Evolutionary conservation across 2,113 vertebrate genomes (phyloP).

Genomic region (Peromyscus californicus): DNA sequence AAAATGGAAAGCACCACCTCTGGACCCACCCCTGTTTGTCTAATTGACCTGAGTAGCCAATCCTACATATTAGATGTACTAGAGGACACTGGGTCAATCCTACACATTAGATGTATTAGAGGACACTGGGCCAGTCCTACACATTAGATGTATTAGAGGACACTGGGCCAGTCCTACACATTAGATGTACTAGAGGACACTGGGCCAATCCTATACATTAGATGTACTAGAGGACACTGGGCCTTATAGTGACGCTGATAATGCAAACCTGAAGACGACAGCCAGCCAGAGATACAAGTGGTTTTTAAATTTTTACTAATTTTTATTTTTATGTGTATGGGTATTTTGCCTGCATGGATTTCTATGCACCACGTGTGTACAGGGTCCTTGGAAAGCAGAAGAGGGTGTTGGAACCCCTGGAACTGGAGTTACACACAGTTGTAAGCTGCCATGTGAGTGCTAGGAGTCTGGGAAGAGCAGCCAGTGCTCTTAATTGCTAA

Average conservation of each 20-base stretch:
- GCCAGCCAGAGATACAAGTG: background rate
- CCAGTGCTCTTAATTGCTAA: background rate
- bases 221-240: background rate
- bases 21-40: accelerated
- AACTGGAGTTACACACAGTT: background rate
- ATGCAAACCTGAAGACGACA: background rate
- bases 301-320: background rate
- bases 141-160: too few relatives aligned
- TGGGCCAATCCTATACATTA: too few relatives aligned
- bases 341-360: background rate
- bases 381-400: background rate
- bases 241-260: background rate
- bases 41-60: too few relatives aligned
- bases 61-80: background rate
- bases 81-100: too few relatives aligned
- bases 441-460: background rate
- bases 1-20: background rate
- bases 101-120: too few relatives aligned
- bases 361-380: background rate
- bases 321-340: background rate
- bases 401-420: too few relatives aligned
- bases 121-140: too few relatives aligned
- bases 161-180: too few relatives aligned
- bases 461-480: background rate
- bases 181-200: too few relatives aligned